Conservation (phyloP, 2,797 vertebrate species). For the Rhinella marina region DNA sequence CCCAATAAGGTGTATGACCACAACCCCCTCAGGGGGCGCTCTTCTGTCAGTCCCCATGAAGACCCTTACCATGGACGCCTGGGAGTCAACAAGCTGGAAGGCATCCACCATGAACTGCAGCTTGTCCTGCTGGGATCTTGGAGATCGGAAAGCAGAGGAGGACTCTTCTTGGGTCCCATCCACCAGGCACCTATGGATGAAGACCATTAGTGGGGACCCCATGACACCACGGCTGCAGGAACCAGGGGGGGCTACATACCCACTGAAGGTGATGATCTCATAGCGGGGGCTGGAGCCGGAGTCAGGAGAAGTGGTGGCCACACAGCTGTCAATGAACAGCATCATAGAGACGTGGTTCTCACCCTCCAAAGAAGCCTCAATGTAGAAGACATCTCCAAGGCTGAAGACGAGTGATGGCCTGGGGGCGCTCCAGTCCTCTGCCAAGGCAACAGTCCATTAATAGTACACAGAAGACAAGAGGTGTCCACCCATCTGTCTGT, state of each 20-base stretch:
- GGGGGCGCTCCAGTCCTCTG: constrained; percentile 71
- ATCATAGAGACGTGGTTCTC: constrained; percentile 65
- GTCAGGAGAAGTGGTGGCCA: constrained; percentile 66
- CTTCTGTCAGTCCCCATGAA: not conserved
- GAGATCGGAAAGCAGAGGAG: constrained; percentile 66
- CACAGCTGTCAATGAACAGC: constrained; percentile 72
- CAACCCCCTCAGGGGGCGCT: not conserved
- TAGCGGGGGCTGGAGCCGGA: constrained; percentile 62
- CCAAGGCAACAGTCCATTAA: not conserved
- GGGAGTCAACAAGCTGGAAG: constrained; percentile 68
- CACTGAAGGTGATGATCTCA: constrained; percentile 64
- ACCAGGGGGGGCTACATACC: constrained; percentile 56
- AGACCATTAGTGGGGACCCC: not conserved
- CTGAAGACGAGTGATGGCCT: constrained; percentile 67
- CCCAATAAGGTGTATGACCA: not conserved
- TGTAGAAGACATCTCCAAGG: constrained; percentile 69
- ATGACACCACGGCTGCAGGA: not conserved
- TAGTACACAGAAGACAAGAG: not conserved
- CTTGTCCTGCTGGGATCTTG: constrained; percentile 62
- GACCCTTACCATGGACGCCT: constrained; percentile 65
- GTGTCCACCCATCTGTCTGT: no score
- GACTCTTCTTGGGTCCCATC: constrained; percentile 67
- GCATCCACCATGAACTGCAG: constrained; percentile 70
- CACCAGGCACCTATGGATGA: constrained; percentile 67
- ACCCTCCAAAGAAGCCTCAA: constrained; percentile 69